Evolutionary conservation across 2,113 vertebrate species (phyloP), one percentile per base, ranked within the genome.

Genomic region (Propithecus coquereli): DNA sequence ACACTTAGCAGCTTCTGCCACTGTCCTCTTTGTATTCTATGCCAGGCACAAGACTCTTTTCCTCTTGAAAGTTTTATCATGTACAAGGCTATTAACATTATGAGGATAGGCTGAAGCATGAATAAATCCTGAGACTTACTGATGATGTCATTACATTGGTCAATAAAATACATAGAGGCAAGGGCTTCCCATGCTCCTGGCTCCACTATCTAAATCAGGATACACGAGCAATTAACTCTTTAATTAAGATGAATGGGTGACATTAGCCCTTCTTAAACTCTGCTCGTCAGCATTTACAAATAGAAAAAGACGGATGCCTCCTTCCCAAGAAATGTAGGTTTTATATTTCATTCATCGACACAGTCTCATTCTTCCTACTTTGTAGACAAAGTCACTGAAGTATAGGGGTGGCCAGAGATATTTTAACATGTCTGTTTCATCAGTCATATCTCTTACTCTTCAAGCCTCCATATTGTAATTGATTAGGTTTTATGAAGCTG

Each of bases 191-290:
- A 94, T 77, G 97, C 96, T 98, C 81, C 96, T 65, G 87, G 97
- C 98, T 98, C 95, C 79, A 97, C 98, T 98, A 98, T 98, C 98
- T 98, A 98, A 98, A 98, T 98, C 98, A 98, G 98, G 98, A 98
- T 98, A 95, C 98, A 98, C 86, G 97, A 99, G 98, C 98, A 99
- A 99, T 99, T 99, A 99, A 99, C 98, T 99, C 98, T 98, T 99
- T 99, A 99, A 99, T 99, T 98, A 99, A 99, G 99, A 99, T 97
- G 98, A 99, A 99, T 98, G 97, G 97, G 89, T 98, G 98, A 98
- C 98, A 99, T 98, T 98, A 99, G 98, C 98, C 98, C 98, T 99
- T 97, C 97, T 98, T 98, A 99, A 98, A 98, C 98, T 97, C 98
- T 98, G 98, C 98, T 99, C 97, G 34, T 99, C 98, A 98, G 98